phyloP scores from a whole-genome alignment of 1,140 invertebrate species.

The Macrosteles quadrilineatus region DNA sequence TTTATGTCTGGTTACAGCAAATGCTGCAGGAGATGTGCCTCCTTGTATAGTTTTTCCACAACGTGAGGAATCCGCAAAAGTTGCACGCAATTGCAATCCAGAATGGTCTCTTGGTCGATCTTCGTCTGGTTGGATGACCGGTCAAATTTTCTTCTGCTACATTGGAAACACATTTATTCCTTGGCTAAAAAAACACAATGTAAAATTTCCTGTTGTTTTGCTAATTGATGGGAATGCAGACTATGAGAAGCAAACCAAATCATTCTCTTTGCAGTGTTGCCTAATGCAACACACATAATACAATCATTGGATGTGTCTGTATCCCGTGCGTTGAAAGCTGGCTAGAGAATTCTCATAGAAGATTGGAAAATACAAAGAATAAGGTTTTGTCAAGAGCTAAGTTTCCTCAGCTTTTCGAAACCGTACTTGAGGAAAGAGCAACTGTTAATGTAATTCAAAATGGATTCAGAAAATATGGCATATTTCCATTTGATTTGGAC shows the following conservation, averaged over 20 bases:
- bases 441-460: conserved; percentile 4
- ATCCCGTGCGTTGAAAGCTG: conserved; percentile 47
- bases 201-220: conserved; percentile 42
- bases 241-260: too few species aligned
- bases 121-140: conserved; percentile 45
- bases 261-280: too few species aligned
- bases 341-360: conserved; percentile 46
- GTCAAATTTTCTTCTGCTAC: conserved; percentile 43
- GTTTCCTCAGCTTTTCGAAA: conserved; percentile 6
- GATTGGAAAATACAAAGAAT: conserved; percentile 32
- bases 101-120: conserved; percentile 38
- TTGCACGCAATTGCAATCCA: conserved; percentile 32
- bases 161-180: conserved; percentile 45
- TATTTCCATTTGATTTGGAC: conserved; percentile 2
- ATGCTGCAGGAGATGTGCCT: neutral
- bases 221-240: conserved; percentile 48
- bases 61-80: neutral
- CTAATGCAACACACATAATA: conserved; percentile 52
- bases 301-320: conserved; percentile 51
- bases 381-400: conserved; percentile 15
- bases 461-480: conserved; percentile 3
- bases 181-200: conserved; percentile 38
- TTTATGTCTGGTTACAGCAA: neutral
- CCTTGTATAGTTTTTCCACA: conserved; percentile 19
- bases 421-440: neutral